Conservation (phyloP, 2,113 vertebrate species). For the Oreocharis arfaki region DNA sequence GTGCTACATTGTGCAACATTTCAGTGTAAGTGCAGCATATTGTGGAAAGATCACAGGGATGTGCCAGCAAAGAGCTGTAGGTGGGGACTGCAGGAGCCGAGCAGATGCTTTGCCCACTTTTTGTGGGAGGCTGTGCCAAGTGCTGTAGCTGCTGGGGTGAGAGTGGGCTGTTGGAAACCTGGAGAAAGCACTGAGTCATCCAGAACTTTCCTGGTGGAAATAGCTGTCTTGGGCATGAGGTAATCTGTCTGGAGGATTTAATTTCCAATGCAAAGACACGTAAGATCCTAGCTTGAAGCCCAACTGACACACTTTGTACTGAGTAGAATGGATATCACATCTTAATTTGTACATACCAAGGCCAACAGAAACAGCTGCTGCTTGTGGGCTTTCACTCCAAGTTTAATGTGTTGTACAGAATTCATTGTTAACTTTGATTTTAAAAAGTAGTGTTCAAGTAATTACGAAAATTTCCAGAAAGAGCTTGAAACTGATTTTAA, state of each 20-base stretch:
- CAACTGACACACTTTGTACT: neutral
- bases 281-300: neutral
- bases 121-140: neutral
- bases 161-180: slow-evolving; percentile 11
- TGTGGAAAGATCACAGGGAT: neutral
- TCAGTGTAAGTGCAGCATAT: neutral
- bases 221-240: neutral
- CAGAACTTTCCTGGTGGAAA: neutral
- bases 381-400: neutral
- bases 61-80: neutral
- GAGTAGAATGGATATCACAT: neutral
- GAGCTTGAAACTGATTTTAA: neutral
- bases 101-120: slow-evolving; percentile 19
- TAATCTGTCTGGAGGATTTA: neutral
- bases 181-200: neutral
- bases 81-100: neutral
- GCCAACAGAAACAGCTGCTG: neutral
- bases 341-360: neutral
- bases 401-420: neutral
- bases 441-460: neutral
- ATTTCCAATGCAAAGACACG: neutral
- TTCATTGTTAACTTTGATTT: neutral
- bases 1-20: neutral
- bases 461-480: neutral
- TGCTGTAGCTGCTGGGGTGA: neutral